Conservation (phyloP, 2,797 vertebrate genomes). For the Ctenochaetus hawaiiensis region DNA sequence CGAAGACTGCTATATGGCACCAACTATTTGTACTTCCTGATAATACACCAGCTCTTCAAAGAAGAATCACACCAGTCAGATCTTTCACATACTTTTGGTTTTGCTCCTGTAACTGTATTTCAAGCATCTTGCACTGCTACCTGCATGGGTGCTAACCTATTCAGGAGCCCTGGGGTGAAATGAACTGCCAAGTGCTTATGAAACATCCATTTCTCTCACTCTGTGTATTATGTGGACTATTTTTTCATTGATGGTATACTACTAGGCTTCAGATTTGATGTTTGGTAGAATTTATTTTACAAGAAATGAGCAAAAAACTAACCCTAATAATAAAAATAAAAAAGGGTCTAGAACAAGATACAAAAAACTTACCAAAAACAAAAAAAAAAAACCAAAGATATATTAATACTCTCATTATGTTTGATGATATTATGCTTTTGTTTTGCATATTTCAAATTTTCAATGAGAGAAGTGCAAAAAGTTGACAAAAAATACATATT, state of each 20-base stretch:
- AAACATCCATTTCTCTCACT: neutral
- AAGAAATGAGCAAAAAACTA: neutral
- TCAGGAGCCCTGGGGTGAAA: neutral
- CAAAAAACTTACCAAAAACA: neutral
- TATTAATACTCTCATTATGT: neutral
- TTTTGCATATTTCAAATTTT: neutral
- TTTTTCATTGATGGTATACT: neutral
- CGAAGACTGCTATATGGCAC: neutral
- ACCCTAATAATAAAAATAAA: no score
- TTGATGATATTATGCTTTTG: neutral
- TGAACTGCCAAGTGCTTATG: neutral
- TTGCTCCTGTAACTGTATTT: slow-evolving; percentile 1
- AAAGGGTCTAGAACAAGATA: neutral
- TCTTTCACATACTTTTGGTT: neutral
- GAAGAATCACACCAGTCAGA: neutral
- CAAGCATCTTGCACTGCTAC: neutral
- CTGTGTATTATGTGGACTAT: neutral
- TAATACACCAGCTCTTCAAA: neutral
- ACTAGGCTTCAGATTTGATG: neutral
- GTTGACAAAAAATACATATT: neutral
- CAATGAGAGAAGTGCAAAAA: neutral
- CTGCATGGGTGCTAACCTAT: neutral
- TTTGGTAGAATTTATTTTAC: neutral
- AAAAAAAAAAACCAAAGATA: neutral
- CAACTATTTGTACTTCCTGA: neutral